Percentiles rank a stretch among this genome's conserved stretches.
Conservation (phyloP, 2,113 vertebrate species). For the Rutilus rutilus region DNA sequence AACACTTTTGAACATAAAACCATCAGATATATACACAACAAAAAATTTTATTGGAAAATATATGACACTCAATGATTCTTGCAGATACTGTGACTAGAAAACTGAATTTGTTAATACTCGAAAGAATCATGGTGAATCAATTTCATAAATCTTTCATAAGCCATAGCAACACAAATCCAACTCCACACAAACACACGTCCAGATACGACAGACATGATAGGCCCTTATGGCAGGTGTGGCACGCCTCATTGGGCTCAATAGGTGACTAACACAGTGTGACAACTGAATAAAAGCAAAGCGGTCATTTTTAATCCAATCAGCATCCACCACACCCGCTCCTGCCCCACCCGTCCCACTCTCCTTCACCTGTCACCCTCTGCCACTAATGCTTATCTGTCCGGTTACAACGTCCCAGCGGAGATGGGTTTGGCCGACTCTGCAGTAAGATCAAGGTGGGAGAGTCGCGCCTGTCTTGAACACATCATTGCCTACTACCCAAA, state of each 20-base stretch:
- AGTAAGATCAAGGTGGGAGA: conserved; percentile 48
- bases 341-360: conserved; percentile 9
- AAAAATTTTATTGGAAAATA: background rate
- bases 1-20: background rate
- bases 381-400: conserved; percentile 44
- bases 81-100: background rate
- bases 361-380: conserved; percentile 1
- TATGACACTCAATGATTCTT: background rate
- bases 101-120: background rate
- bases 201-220: conserved; percentile 32
- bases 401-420: conserved; percentile 49
- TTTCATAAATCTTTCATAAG: conserved; percentile 4
- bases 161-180: conserved; percentile 24
- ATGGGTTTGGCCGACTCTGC: conserved; percentile 16
- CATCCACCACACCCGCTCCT: conserved; percentile 38
- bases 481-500: conserved; percentile 49
- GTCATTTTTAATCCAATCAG: conserved; percentile 73
- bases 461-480: conserved; percentile 54
- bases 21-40: background rate
- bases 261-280: conserved; percentile 73
- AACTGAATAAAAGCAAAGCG: conserved; percentile 70
- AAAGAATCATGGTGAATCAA: conserved; percentile 11
- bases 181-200: conserved; percentile 3
- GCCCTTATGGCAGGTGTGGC: conserved; percentile 65
- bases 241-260: conserved; percentile 66